Conservation (phyloP, 1,140 invertebrate species). For the Trichonephila inaurata region DNA sequence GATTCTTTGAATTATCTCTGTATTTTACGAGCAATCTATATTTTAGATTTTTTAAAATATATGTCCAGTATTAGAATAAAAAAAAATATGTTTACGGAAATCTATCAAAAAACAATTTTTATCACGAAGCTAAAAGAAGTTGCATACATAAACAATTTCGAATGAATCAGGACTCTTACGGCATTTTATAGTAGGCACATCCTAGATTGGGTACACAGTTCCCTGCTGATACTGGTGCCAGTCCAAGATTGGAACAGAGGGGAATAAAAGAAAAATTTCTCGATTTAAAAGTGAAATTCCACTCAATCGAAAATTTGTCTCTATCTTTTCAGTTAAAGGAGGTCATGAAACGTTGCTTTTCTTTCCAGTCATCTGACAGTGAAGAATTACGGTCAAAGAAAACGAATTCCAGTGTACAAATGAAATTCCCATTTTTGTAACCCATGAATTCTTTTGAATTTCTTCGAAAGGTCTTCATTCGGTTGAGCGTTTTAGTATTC, state of each 20-base stretch:
- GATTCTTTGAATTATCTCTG: too few relatives aligned
- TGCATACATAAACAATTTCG: not conserved
- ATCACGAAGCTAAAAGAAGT: not conserved
- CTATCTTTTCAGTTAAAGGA: constrained; percentile 2
- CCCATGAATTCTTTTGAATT: not conserved
- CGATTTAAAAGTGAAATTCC: constrained; percentile 58
- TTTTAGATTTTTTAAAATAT: too few relatives aligned
- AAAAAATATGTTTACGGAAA: not conserved
- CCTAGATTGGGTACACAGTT: not conserved
- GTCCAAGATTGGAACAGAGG: constrained; percentile 13
- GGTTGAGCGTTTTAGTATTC: not conserved
- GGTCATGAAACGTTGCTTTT: constrained; percentile 27
- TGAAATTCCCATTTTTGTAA: constrained; percentile 36
- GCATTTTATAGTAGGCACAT: not conserved
- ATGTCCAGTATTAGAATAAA: too few relatives aligned
- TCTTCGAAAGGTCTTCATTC: not conserved
- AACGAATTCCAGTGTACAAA: constrained; percentile 4
- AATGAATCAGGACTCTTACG: not conserved
- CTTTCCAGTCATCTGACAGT: not conserved
- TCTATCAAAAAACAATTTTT: not conserved
- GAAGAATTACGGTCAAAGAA: constrained; percentile 9
- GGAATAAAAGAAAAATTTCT: not conserved
- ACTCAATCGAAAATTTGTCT: constrained; percentile 39
- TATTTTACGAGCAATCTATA: too few relatives aligned
- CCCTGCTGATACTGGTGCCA: constrained; percentile 28